A percentile compares a stretch with the other conserved stretches of the same genome.
Evolutionary conservation across 1,140 invertebrate species (phyloP).

Genomic region (Leptinotarsa defecta): DNA sequence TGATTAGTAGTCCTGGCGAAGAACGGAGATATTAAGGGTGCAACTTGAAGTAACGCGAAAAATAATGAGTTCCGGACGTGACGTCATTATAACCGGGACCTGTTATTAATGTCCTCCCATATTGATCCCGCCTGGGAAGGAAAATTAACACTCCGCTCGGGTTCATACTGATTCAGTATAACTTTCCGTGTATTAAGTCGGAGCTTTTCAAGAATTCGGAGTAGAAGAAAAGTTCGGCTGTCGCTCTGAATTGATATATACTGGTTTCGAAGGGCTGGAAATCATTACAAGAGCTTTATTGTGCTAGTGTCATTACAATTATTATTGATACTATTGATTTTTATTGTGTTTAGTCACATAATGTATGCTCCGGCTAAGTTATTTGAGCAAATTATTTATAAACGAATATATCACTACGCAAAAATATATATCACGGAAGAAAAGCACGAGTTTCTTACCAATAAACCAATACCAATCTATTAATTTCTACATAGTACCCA

Average conservation of each 20-base stretch:
- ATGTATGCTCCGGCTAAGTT: no score
- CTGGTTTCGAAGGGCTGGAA: no score
- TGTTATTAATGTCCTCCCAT: constrained; percentile 57
- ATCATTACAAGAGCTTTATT: no score
- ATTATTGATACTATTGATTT: no score
- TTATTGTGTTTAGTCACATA: no score
- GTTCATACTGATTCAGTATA: constrained; percentile 44
- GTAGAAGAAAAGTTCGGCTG: background rate
- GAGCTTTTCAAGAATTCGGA: background rate
- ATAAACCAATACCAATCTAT: no score
- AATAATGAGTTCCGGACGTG: constrained; percentile 59
- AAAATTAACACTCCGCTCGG: constrained; percentile 55
- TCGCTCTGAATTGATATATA: background rate
- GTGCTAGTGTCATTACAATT: no score
- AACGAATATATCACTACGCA: no score
- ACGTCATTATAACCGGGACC: constrained; percentile 57
- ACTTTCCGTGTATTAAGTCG: background rate
- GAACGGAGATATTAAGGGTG: constrained; percentile 53
- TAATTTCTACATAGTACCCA: no score
- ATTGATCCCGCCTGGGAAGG: constrained; percentile 53
- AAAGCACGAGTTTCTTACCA: no score
- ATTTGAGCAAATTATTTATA: no score
- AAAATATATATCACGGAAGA: no score
- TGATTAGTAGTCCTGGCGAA: constrained; percentile 52
- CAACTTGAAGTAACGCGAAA: constrained; percentile 55